A percentile compares a stretch with the other conserved stretches of the same genome.
Conservation (phyloP, 1,140 invertebrate genomes). For the Cryptotermes secundus region DNA sequence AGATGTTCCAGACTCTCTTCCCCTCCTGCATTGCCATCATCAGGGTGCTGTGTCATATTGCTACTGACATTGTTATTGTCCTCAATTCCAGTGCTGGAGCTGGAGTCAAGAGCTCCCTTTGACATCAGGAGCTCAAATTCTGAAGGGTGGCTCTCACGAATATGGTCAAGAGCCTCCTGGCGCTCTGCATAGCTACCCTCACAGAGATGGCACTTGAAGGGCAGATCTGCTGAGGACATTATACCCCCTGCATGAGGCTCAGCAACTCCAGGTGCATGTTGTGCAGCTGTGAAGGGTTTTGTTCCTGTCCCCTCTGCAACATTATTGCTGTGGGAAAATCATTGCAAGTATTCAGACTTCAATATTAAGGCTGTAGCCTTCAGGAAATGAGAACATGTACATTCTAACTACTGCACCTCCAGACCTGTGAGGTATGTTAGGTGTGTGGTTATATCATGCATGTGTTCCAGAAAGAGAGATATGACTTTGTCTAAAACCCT, state of each 20-base stretch:
- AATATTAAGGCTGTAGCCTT: too few relatives aligned
- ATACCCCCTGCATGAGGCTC: slow-evolving; percentile 13
- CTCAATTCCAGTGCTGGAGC: slow-evolving; percentile 41
- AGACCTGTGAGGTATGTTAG: too few relatives aligned
- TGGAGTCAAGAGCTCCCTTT: slow-evolving; percentile 75
- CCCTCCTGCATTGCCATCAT: slow-evolving; percentile 49
- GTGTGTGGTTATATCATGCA: too few relatives aligned
- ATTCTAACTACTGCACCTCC: too few relatives aligned
- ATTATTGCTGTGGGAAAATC: neutral
- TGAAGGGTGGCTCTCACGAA: slow-evolving; percentile 66
- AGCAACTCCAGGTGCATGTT: neutral
- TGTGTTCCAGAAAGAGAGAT: too few relatives aligned
- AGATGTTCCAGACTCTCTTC: slow-evolving; percentile 56
- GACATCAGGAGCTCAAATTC: slow-evolving; percentile 74
- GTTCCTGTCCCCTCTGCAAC: neutral
- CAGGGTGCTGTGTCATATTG: slow-evolving; percentile 47
- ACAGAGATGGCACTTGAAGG: slow-evolving; percentile 91
- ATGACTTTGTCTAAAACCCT: too few relatives aligned
- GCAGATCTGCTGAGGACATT: slow-evolving; percentile 58
- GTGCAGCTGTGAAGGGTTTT: slow-evolving; percentile 30
- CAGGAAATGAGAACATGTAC: too few relatives aligned
- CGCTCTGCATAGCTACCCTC: slow-evolving; percentile 80
- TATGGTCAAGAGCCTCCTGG: slow-evolving; percentile 77
- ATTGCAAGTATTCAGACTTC: neutral
- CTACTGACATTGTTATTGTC: slow-evolving; percentile 44